Evolutionary conservation across 2,888 invertebrate species (phyloP).

Genomic region (Ophion ventricosus): DNA sequence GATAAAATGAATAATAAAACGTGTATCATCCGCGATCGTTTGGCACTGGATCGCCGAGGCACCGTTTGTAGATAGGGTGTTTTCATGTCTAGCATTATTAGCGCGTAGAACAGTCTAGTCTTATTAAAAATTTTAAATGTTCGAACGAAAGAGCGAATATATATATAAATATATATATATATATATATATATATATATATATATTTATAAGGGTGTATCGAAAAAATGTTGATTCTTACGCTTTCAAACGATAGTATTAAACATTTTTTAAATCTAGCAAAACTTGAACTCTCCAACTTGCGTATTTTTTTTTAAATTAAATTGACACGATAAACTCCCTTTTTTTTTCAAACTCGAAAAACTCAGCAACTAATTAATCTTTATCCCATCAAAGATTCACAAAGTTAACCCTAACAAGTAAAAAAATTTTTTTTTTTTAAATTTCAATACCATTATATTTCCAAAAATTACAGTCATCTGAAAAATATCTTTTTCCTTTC

Average conservation of each 20-base stretch:
- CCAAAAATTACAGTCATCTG: too few relatives aligned
- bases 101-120: conserved; percentile 81
- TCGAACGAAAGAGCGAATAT: conserved; percentile 70
- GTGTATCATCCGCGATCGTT: background rate
- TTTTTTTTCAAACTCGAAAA: too few relatives aligned
- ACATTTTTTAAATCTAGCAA: background rate
- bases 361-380: too few relatives aligned
- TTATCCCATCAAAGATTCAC: too few relatives aligned
- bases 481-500: too few relatives aligned
- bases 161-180: conserved; percentile 11
- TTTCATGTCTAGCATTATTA: conserved; percentile 81
- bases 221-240: background rate
- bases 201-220: background rate
- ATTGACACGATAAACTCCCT: too few relatives aligned
- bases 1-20: background rate
- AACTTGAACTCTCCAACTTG: too few relatives aligned
- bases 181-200: background rate
- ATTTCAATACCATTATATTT: too few relatives aligned
- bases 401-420: too few relatives aligned
- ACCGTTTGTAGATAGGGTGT: conserved; percentile 82
- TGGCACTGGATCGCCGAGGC: conserved; percentile 64
- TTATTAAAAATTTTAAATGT: conserved; percentile 69
- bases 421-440: too few relatives aligned
- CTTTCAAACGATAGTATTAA: background rate
- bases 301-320: too few relatives aligned